A percentile compares a stretch with the other conserved stretches of the same genome.
Conservation (phyloP, 2,113 vertebrate species). For the Phrynocephalus versicolor region DNA sequence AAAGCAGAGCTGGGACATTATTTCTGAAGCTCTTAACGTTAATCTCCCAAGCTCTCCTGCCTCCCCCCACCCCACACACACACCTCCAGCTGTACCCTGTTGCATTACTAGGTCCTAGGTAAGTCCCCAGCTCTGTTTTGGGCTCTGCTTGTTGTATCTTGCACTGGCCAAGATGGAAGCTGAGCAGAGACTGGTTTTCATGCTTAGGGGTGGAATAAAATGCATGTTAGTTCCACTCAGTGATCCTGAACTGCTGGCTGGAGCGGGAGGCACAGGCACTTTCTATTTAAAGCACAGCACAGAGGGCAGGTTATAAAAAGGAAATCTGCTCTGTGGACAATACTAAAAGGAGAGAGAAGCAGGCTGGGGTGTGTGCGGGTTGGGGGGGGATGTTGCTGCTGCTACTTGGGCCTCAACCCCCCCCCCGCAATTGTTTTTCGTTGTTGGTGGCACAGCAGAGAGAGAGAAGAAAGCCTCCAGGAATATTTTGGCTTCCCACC, state of each 20-base stretch:
- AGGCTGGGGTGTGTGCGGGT: not conserved
- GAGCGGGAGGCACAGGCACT: conserved; percentile 32
- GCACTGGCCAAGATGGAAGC: conserved; percentile 8
- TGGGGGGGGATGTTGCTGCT: conserved; percentile 6
- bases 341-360: conserved; percentile 20
- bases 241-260: conserved; percentile 53
- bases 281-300: conserved; percentile 47
- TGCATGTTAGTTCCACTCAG: conserved; percentile 51
- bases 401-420: not conserved
- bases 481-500: not conserved
- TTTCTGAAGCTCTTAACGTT: not conserved
- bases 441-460: conserved; percentile 9
- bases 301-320: conserved; percentile 50
- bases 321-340: conserved; percentile 23
- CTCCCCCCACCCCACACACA: not conserved
- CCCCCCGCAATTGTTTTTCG: not conserved
- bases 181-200: conserved; percentile 28
- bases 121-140: not conserved
- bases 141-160: not conserved
- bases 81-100: not conserved
- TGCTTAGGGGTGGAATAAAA: conserved; percentile 51
- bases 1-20: not conserved
- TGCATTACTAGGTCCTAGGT: not conserved
- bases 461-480: not conserved
- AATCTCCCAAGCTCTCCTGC: not conserved